Conservation (phyloP, 2,797 vertebrate species). For the Bradypodion ventrale region DNA sequence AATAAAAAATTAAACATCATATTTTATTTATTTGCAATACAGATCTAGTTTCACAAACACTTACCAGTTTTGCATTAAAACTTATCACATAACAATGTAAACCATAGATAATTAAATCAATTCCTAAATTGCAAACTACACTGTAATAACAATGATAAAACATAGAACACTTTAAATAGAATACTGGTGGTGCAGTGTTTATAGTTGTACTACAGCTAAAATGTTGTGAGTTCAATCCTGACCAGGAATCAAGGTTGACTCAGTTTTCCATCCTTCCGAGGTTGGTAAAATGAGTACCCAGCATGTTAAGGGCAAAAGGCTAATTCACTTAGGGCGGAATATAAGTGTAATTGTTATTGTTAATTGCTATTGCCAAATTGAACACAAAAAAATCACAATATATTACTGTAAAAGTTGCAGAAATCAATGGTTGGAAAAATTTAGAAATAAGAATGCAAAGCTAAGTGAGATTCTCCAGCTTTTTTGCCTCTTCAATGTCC, state of each 20-base stretch:
- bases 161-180: neutral
- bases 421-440: neutral
- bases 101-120: neutral
- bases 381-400: no score
- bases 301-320: no score
- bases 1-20: conserved; percentile 64
- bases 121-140: neutral
- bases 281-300: no score
- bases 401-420: neutral
- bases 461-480: neutral
- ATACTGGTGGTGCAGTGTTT: no score
- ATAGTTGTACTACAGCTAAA: no score
- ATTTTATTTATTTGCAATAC: conserved; percentile 62
- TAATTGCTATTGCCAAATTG: no score
- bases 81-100: neutral
- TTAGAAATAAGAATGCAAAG: neutral
- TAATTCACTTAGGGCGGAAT: no score
- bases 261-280: no score
- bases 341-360: no score
- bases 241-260: no score
- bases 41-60: conserved; percentile 18
- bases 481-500: neutral
- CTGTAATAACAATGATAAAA: neutral
- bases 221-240: no score
- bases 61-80: neutral